Base-by-base conservation (phyloP, 2,888 invertebrate species). In the Hypercompe scribonia region DNA sequence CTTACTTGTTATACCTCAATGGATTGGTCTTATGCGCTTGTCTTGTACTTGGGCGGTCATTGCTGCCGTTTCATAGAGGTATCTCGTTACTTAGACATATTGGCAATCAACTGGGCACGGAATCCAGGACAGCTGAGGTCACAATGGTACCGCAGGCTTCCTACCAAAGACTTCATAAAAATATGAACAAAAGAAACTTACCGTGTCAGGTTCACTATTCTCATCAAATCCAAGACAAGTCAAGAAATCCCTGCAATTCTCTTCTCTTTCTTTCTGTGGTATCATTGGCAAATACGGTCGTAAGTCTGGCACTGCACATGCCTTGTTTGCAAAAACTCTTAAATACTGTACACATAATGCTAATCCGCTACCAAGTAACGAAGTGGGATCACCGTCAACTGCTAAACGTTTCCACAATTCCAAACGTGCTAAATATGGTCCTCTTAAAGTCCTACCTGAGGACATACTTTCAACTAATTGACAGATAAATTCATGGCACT, bases 221-320 rank as follows among this genome's bases (percentile, higher is more conserved):
- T 97, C 96, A 89, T 96, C 96, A 69, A 97, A 96, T 7, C 97
- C 97, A 46, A 97, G 96, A 84, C 97, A 97, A 15, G 96, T 96
- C 39, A 97, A 88, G 77, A 97, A 94, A 77, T 96, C 96, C 73
- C 94, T 92, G 46, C 97, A 96, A 71, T 97, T 92, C 65, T 96
- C 95, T 77, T 96, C 93, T 78, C 97, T 96, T 78, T 97, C 96
- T 18, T 96, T 96, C 61, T 96, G 94, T 11, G 97, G 96, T 79
- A 98, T 94, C 83, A 98, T 96, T 65, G 96, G 94, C 67, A 99
- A 90, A 91, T 98, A 99, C 10, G 97, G 95, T 77, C 97, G 96
- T 69, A 99, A 95, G 90, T 99, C 99, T 15, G 97, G 97, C 76
- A 98, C 98, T 76, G 98, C 98, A 91, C 98, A 98, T 0, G 97